These are phyloP conservation scores for Leptosomus discolor DNA, from an alignment of 2,113 vertebrate genomes.

Conservation along the genomic window DNA sequence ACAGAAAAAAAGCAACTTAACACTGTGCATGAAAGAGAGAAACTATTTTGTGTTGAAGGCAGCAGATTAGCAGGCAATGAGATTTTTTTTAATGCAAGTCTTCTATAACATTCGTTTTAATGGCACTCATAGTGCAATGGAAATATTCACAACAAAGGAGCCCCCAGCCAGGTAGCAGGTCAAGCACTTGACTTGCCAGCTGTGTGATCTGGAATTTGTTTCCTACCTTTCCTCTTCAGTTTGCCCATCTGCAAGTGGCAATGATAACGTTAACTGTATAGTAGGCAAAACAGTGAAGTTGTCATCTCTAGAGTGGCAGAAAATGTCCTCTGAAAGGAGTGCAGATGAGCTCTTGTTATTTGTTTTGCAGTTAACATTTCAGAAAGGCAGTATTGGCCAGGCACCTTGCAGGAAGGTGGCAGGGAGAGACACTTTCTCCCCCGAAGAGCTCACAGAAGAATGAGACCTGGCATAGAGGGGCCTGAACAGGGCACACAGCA, in stretches of 20 bases:
- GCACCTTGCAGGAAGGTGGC: background rate
- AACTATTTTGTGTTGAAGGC: background rate
- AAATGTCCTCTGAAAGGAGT: background rate
- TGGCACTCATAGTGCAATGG: background rate
- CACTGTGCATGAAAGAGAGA: background rate
- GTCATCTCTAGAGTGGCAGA: background rate
- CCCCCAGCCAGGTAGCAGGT: background rate
- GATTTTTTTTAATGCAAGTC: background rate
- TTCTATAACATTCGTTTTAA: background rate
- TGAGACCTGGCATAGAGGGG: background rate
- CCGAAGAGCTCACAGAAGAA: background rate
- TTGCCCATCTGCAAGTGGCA: background rate
- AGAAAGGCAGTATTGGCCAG: background rate
- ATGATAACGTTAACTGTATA: too few relatives aligned
- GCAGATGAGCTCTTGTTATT: background rate
- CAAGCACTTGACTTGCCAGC: background rate
- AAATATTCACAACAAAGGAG: background rate
- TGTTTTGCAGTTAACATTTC: background rate
- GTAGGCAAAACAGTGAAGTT: background rate
- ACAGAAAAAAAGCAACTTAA: background rate
- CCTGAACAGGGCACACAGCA: background rate
- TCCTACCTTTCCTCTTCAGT: background rate
- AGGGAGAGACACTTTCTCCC: background rate
- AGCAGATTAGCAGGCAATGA: background rate
- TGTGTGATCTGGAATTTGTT: background rate